Evolutionary conservation across 2,888 invertebrate species (phyloP).

Genomic region (Heliconius cydno): DNA sequence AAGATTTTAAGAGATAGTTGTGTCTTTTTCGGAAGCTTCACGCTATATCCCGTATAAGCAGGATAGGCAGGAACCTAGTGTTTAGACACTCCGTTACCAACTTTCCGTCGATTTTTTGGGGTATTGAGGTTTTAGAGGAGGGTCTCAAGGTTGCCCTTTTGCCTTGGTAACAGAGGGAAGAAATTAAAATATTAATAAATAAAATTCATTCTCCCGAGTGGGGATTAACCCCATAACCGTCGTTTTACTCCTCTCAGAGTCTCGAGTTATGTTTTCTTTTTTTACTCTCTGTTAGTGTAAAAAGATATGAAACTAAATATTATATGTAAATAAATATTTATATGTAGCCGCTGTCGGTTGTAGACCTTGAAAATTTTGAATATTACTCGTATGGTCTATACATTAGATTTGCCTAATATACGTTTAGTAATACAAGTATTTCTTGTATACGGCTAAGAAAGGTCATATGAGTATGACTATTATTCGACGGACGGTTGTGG

Average conservation of each 20-base stretch:
- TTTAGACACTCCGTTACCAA: no score
- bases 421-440: background rate
- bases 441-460: background rate
- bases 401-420: background rate
- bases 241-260: no score
- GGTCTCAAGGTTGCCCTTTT: no score
- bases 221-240: no score
- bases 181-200: no score
- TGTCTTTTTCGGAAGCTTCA: slow-evolving; percentile 23
- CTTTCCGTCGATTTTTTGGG: no score
- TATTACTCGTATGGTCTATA: slow-evolving; percentile 5
- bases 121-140: no score
- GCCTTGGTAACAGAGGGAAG: no score
- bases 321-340: background rate
- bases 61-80: no score
- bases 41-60: no score
- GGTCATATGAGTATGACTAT: background rate
- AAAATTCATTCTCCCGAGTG: no score
- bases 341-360: background rate
- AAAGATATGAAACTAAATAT: background rate
- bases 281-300: slow-evolving; percentile 14
- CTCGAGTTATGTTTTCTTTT: background rate
- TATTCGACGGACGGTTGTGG: background rate
- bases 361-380: slow-evolving; percentile 23
- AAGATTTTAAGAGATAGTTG: slow-evolving; percentile 36